These are phyloP conservation scores for Heliconius congener DNA, from an alignment of 1,140 invertebrate species.

Conservation along the genomic window DNA sequence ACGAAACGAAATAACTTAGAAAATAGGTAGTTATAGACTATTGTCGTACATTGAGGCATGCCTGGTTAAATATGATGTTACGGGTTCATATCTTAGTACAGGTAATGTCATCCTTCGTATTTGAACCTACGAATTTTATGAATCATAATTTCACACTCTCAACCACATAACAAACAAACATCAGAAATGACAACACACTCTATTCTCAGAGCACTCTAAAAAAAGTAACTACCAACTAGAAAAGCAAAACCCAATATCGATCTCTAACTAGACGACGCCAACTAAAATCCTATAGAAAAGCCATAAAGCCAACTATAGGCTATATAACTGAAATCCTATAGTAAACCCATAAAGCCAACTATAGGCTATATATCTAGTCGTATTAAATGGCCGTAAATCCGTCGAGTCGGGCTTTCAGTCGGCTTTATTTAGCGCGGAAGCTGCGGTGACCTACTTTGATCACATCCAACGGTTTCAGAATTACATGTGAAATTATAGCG, in stretches of 20 bases:
- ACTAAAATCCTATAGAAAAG: constrained; percentile 37
- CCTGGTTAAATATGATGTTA: too few species aligned
- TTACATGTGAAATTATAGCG: constrained; percentile 17
- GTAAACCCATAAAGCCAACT: constrained; percentile 53
- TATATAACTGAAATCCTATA: constrained; percentile 45
- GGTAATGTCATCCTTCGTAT: too few species aligned
- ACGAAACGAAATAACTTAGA: too few species aligned
- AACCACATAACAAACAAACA: background rate
- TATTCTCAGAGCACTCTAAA: background rate
- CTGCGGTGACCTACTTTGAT: constrained; percentile 54
- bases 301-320: constrained; percentile 56
- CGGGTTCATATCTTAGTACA: too few species aligned
- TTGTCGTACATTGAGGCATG: too few species aligned
- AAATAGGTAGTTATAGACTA: too few species aligned
- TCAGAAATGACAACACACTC: background rate
- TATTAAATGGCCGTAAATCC: constrained; percentile 66
- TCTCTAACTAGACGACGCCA: constrained; percentile 18
- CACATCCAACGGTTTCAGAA: constrained; percentile 22
- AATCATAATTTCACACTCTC: too few species aligned
- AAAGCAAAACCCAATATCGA: background rate
- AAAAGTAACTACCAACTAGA: background rate
- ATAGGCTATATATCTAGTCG: constrained; percentile 56
- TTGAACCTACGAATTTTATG: too few species aligned
- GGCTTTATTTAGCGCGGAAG: constrained; percentile 61
- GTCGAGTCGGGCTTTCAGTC: constrained; percentile 58